Percentiles rank a stretch among this genome's conserved stretches.
These are phyloP conservation scores for Chrysocyon brachyurus DNA, from an alignment of 2,797 vertebrate genomes.

Conservation along the genomic window DNA sequence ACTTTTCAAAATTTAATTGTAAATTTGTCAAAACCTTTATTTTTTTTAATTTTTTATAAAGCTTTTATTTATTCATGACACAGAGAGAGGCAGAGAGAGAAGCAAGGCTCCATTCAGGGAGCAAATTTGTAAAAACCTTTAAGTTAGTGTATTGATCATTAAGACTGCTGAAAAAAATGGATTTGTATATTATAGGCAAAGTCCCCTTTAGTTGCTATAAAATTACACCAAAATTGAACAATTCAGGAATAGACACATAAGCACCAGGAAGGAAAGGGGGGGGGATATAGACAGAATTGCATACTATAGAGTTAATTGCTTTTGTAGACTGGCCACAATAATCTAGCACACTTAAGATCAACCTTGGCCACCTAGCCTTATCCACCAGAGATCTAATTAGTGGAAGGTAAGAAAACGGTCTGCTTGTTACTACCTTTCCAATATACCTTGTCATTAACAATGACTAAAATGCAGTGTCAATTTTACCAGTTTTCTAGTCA, in stretches of 20 bases:
- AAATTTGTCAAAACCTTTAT: neutral
- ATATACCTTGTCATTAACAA: neutral
- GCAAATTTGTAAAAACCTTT: neutral
- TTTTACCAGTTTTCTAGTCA: constrained; percentile 40
- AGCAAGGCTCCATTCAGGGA: too few relatives aligned
- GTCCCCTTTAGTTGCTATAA: neutral
- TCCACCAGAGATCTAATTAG: neutral
- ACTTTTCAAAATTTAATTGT: constrained; percentile 45
- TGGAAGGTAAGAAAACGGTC: neutral
- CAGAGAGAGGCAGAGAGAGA: too few relatives aligned
- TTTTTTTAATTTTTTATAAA: too few relatives aligned
- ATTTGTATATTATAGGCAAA: constrained; percentile 2
- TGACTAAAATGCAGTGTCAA: neutral
- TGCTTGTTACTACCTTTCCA: neutral
- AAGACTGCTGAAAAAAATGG: neutral
- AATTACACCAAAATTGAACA: neutral
- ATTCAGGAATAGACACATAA: constrained; percentile 7
- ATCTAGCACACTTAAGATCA: neutral
- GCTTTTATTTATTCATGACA: too few relatives aligned
- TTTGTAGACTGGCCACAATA: neutral
- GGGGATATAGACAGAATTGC: neutral
- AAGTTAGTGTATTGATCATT: neutral
- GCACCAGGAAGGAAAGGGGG: neutral
- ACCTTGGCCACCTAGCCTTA: neutral
- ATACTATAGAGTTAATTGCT: neutral